phyloP scores from a whole-genome alignment of 2,888 invertebrate genomes.

The Liodrosophila aerea region DNA sequence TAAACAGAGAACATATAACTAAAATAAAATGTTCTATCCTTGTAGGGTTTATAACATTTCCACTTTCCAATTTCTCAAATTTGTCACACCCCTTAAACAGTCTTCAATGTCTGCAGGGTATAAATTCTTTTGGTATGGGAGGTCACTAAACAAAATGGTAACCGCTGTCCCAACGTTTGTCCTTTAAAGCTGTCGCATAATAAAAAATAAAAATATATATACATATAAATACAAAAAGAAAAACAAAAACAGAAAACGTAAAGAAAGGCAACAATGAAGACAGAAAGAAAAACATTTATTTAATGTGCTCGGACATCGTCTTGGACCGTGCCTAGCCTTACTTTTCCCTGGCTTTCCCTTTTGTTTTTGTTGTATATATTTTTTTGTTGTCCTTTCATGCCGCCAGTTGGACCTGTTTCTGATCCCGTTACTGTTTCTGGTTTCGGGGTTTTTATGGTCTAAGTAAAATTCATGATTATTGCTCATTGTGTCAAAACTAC shows the following conservation, averaged over 20 bases:
- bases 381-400: too few relatives aligned
- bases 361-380: background rate
- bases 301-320: slow-evolving; percentile 71
- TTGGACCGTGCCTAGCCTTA: slow-evolving; percentile 34
- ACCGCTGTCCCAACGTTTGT: slow-evolving; percentile 59
- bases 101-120: too few relatives aligned
- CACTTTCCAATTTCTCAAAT: too few relatives aligned
- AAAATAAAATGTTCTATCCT: too few relatives aligned
- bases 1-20: slow-evolving; percentile 12
- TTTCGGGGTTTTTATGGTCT: slow-evolving; percentile 60
- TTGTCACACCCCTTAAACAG: background rate
- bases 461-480: slow-evolving; percentile 78
- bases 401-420: too few relatives aligned
- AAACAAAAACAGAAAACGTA: slow-evolving; percentile 16
- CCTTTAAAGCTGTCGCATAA: slow-evolving; percentile 69
- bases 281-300: slow-evolving; percentile 77
- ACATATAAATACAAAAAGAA: slow-evolving; percentile 39
- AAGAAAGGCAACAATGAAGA: slow-evolving; percentile 55
- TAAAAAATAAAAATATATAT: slow-evolving; percentile 47
- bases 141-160: slow-evolving; percentile 70
- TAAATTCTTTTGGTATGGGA: slow-evolving; percentile 30
- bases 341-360: slow-evolving; percentile 1
- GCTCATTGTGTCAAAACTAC: slow-evolving; percentile 77
- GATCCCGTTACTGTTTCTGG: slow-evolving; percentile 14
- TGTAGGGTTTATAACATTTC: too few relatives aligned